phyloP scores from a whole-genome alignment of 92 coral and sea anemone genomes.

The Paragorgia papillata region DNA sequence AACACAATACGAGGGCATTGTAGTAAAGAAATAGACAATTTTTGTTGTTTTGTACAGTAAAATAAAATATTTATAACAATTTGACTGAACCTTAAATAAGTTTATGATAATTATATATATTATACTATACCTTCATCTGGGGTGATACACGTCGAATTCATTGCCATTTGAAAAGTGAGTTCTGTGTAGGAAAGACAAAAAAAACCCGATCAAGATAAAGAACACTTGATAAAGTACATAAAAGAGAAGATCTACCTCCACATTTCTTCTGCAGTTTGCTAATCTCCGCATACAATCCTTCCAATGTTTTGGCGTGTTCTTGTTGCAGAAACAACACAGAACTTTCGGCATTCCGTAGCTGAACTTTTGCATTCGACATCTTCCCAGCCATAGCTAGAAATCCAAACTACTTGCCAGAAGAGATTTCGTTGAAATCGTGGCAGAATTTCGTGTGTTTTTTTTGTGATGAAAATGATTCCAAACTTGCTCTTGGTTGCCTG shows the following conservation, averaged over 20 bases:
- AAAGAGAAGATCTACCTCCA: constrained; percentile 71
- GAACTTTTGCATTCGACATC: constrained; percentile 74
- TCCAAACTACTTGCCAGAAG: too few relatives aligned
- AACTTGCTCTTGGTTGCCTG: constrained; percentile 34
- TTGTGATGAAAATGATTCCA: too few relatives aligned
- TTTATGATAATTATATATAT: too few relatives aligned
- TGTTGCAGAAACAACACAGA: constrained; percentile 95
- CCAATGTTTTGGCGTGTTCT: constrained; percentile 94
- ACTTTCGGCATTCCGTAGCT: constrained; percentile 97
- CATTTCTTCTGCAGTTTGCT: constrained; percentile 98
- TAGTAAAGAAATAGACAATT: too few relatives aligned
- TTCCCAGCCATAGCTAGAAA: constrained; percentile 69
- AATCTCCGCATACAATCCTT: constrained; percentile 94
- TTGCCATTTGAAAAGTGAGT: constrained; percentile 89
- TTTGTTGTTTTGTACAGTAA: too few relatives aligned
- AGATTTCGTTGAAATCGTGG: too few relatives aligned
- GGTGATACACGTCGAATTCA: constrained; percentile 76
- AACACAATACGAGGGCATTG: too few relatives aligned
- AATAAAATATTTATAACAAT: too few relatives aligned
- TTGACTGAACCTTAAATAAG: too few relatives aligned
- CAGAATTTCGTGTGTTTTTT: too few relatives aligned
- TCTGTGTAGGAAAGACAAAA: constrained; percentile 53
- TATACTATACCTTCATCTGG: constrained; percentile 84
- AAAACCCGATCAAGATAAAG: too few relatives aligned
- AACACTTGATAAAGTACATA: too few relatives aligned